These are phyloP conservation scores for Notothenia rossii DNA, from an alignment of 2,113 vertebrate genomes.

Conservation along the genomic window DNA sequence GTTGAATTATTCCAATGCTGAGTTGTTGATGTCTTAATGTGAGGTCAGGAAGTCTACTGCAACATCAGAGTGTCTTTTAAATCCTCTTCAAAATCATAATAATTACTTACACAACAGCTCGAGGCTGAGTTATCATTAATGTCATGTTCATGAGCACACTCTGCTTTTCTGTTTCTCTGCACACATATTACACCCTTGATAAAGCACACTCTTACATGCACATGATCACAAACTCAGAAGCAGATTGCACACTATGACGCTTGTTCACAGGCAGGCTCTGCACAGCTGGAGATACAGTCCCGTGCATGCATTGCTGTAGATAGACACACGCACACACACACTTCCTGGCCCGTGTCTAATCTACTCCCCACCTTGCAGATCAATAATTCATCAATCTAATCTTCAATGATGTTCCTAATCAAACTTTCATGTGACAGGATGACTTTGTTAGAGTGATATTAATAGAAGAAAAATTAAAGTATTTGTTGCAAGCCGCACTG, in stretches of 20 bases:
- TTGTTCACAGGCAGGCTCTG: slow-evolving; percentile 12
- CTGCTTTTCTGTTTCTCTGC: slow-evolving; percentile 1
- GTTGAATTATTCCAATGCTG: not conserved
- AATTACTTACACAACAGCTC: slow-evolving; percentile 40
- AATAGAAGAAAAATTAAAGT: slow-evolving; percentile 47
- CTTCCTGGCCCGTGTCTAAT: slow-evolving; percentile 36
- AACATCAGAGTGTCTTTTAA: slow-evolving; percentile 48
- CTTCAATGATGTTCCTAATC: slow-evolving; percentile 72
- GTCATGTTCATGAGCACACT: slow-evolving; percentile 2
- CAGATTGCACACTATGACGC: not conserved
- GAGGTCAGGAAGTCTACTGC: slow-evolving; percentile 7
- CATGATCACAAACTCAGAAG: slow-evolving; percentile 2
- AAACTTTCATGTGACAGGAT: slow-evolving; percentile 63
- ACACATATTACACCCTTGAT: not conserved
- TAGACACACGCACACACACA: not conserved
- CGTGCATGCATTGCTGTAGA: slow-evolving; percentile 11
- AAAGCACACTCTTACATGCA: slow-evolving; percentile 16
- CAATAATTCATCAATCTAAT: slow-evolving; percentile 74
- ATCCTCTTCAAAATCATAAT: slow-evolving; percentile 42
- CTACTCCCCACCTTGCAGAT: slow-evolving; percentile 63
- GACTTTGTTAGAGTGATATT: slow-evolving; percentile 44
- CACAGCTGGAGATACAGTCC: slow-evolving; percentile 11
- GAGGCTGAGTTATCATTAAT: slow-evolving; percentile 28
- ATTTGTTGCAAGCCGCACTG: not conserved
- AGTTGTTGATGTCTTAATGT: not conserved